These are phyloP conservation scores for Oncorhynchus masou DNA, from an alignment of 2,113 vertebrate genomes.

Conservation along the genomic window DNA sequence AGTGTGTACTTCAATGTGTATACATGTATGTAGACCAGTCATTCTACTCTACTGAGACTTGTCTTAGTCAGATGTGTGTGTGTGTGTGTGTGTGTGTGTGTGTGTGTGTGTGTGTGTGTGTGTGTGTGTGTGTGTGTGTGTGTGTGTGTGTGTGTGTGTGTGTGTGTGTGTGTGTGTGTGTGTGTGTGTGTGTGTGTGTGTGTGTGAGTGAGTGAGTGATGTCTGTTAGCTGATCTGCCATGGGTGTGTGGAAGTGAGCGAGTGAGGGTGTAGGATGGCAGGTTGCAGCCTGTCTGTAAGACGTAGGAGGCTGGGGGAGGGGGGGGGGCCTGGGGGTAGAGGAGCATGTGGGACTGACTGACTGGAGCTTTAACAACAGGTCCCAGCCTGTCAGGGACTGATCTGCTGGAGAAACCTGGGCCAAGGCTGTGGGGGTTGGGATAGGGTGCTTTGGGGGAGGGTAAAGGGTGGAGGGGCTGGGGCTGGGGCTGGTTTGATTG, in stretches of 20 bases:
- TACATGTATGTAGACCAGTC: too few relatives aligned
- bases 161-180: slow-evolving; percentile 27
- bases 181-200: slow-evolving; percentile 9
- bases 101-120: slow-evolving; percentile 24
- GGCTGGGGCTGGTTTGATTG: neutral
- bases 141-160: slow-evolving; percentile 8
- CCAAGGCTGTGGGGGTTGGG: neutral
- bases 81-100: neutral
- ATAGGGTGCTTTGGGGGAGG: neutral
- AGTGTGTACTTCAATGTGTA: too few relatives aligned
- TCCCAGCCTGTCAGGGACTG: slow-evolving; percentile 23
- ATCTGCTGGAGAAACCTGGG: neutral
- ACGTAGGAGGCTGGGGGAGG: neutral
- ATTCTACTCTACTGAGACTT: neutral
- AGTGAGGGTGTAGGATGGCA: neutral
- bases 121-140: neutral
- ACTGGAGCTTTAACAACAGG: slow-evolving; percentile 32
- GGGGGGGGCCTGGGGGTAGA: neutral
- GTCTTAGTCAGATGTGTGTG: neutral
- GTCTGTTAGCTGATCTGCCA: slow-evolving; percentile 36
- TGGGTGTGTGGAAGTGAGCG: neutral
- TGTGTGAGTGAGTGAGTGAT: slow-evolving; percentile 25
- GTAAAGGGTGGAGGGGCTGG: neutral
- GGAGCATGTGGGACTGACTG: neutral
- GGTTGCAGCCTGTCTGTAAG: neutral